Percentiles rank a stretch among this genome's conserved stretches.
Evolutionary conservation across 92 coral and sea anemone species (phyloP).

Genomic region (Palythoa caribaeorum): DNA sequence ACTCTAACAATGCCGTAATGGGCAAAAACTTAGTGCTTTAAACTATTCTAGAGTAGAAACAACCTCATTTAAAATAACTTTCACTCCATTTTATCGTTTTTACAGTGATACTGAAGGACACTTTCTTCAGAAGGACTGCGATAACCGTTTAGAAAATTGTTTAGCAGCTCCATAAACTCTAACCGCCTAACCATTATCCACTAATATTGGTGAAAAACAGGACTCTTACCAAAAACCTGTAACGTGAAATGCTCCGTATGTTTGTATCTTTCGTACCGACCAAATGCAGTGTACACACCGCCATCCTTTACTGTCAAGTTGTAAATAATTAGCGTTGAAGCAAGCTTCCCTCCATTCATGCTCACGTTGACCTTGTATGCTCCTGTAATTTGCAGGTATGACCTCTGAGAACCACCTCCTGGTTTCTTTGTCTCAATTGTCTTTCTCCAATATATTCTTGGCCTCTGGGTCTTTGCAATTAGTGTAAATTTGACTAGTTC

Average conservation of each 20-base stretch:
- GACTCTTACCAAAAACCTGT: conserved; percentile 29
- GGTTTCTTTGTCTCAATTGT: background rate
- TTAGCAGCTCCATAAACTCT: too few relatives aligned
- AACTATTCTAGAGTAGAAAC: too few relatives aligned
- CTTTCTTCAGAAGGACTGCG: too few relatives aligned
- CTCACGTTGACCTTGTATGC: too few relatives aligned
- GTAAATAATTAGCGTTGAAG: conserved; percentile 2
- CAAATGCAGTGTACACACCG: conserved; percentile 1
- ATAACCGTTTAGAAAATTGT: too few relatives aligned
- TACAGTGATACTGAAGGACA: too few relatives aligned
- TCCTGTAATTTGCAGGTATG: background rate
- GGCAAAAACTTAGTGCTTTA: too few relatives aligned
- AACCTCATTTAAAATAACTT: too few relatives aligned
- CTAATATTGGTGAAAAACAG: too few relatives aligned
- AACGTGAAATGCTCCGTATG: background rate
- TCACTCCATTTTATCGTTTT: too few relatives aligned
- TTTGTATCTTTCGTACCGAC: background rate
- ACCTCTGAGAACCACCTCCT: background rate
- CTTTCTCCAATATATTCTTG: conserved; percentile 13
- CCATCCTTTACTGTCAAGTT: conserved; percentile 19
- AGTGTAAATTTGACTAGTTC: background rate
- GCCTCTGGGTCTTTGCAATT: background rate
- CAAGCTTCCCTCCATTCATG: background rate
- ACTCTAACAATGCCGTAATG: too few relatives aligned
- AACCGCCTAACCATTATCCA: too few relatives aligned